Base-by-base conservation (phyloP, 2,888 invertebrate species). In the Noctua janthe region DNA sequence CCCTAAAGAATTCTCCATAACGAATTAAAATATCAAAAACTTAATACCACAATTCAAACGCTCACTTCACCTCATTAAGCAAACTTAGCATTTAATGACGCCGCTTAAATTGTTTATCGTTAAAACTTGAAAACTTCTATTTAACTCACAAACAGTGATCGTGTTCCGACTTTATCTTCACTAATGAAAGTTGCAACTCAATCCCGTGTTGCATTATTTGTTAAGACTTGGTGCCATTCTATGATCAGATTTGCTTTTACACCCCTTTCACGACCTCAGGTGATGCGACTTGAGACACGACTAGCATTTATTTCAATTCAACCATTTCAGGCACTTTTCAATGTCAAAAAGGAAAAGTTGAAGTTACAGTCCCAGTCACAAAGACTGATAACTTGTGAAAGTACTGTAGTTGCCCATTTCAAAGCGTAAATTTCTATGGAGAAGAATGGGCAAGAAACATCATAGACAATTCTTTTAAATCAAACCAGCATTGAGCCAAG, bases 101-200 rank as follows among this genome's bases (percentile, higher is more conserved):
- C 49, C 59, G 75, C 70, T 66, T 70, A 56, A 72, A 86, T 86
- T 84, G 81, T 81, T 86, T 79, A 80, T 84, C 77, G 84, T 79
- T 85, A 79, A 88, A 89, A 88, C 78, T 89, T 88, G 56, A 81
- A 84, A 87, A 87, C 71, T 89, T 84, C 66, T 47, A 78, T 85
- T 80, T 71, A 83, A 82, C 80, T 76, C 72, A 76, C 76, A 81
- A 85, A 81, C 81, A 79, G 59, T 78, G 82, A 82, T 88, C 79
- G 76, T 54, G 73, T 79, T 82, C 78, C 51, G 56, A 81, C 83
- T 85, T 87, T 82, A 75, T 75, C 83, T 80, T 20, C 64, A 54
- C n/a, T 72, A 76, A 73, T 76, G 69, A 70, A 80, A 84, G 71
- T 70, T 78, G 75, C 83, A 87, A 76, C 47, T 70, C 51, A 80